Evolutionary conservation across 2,113 vertebrate genomes (phyloP).

Genomic region (Peucedramus taeniatus): DNA sequence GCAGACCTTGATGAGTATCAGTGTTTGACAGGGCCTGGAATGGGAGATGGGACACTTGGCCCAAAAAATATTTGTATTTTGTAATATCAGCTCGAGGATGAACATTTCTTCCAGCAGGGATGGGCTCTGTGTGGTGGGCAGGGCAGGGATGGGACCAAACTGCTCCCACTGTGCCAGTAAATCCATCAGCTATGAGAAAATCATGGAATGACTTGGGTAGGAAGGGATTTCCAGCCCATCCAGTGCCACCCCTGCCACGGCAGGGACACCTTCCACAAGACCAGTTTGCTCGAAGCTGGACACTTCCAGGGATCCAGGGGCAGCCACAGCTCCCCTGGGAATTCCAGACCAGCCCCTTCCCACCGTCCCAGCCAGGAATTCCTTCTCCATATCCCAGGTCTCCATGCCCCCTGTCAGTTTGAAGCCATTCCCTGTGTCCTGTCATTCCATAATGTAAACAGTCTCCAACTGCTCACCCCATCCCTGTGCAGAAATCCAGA

Average conservation of each 20-base stretch:
- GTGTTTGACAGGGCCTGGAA: background rate
- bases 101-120: background rate
- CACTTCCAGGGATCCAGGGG: background rate
- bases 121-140: background rate
- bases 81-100: background rate
- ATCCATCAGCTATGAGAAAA: background rate
- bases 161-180: background rate
- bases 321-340: background rate
- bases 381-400: background rate
- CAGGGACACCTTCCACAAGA: background rate
- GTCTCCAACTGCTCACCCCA: background rate
- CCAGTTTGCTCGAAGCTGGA: fast-evolving
- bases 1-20: fast-evolving
- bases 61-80: background rate
- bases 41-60: background rate
- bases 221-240: background rate
- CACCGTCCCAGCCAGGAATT: background rate
- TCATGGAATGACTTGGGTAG: background rate
- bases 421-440: background rate
- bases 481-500: background rate
- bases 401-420: background rate
- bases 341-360: background rate
- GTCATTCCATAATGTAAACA: background rate
- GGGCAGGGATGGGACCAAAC: background rate
- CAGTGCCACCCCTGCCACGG: background rate